Conservation (phyloP, 2,888 invertebrate genomes). For the Cotesia congregata region DNA sequence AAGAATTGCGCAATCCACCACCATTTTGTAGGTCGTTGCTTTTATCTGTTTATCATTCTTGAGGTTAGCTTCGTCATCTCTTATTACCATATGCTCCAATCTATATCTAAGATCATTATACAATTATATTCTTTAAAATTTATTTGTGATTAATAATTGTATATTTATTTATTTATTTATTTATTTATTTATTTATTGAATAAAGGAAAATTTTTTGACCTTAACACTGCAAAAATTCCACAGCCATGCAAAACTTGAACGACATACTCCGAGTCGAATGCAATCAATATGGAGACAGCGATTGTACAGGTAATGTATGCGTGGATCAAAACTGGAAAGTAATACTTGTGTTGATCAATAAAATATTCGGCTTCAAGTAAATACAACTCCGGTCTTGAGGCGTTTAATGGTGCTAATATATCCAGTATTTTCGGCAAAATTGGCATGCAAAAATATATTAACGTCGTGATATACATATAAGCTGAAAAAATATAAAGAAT, state of each 20-base stretch:
- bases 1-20: background rate
- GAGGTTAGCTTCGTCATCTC: background rate
- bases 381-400: conserved; percentile 40
- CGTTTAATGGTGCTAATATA: conserved; percentile 43
- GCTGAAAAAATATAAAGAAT: background rate
- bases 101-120: background rate
- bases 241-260: conserved; percentile 41
- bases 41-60: background rate
- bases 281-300: conserved; percentile 38
- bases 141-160: background rate
- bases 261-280: conserved; percentile 40
- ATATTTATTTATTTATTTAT: no score
- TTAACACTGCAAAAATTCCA: background rate
- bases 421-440: conserved; percentile 44
- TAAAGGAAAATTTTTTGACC: background rate
- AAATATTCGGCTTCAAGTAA: conserved; percentile 46
- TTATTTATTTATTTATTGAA: no score
- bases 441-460: conserved; percentile 29
- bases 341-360: conserved; percentile 48
- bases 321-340: conserved; percentile 39
- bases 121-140: background rate
- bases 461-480: conserved; percentile 23
- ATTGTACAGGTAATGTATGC: conserved; percentile 34
- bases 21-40: background rate
- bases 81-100: background rate